Conservation (phyloP, 2,113 vertebrate species). For the Elgaria multicarinata region DNA sequence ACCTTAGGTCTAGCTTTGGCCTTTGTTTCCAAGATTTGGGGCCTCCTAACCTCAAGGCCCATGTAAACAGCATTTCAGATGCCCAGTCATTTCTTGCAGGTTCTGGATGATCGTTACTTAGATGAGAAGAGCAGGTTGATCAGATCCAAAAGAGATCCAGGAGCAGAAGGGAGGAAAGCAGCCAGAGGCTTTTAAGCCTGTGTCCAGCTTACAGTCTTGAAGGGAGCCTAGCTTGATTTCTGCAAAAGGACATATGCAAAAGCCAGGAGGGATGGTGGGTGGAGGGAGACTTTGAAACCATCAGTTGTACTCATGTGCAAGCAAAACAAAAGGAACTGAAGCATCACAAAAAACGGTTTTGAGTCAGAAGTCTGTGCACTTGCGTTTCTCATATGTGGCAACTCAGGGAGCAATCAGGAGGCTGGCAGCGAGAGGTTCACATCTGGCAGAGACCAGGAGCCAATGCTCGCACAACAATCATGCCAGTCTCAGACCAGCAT, state of each 20-base stretch:
- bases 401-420: background rate
- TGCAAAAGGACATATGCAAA: background rate
- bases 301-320: background rate
- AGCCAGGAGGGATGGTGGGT: background rate
- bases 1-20: too few relatives aligned
- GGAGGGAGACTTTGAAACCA: background rate
- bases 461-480: background rate
- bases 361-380: too few relatives aligned
- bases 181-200: background rate
- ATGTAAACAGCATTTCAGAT: background rate
- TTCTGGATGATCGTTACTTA: background rate
- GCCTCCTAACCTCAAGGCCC: background rate
- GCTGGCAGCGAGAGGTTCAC: background rate
- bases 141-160: background rate
- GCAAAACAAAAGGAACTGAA: background rate
- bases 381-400: background rate
- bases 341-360: background rate
- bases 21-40: background rate
- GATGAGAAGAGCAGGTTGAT: background rate
- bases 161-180: fast-evolving
- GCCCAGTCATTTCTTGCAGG: background rate
- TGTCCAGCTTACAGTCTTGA: background rate
- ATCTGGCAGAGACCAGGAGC: too few relatives aligned
- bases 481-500: too few relatives aligned
- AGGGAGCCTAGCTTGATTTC: background rate